A percentile compares a stretch with the other conserved stretches of the same genome.
Conservation (phyloP, 2,113 vertebrate species). For the Campylomormyrus numenius region DNA sequence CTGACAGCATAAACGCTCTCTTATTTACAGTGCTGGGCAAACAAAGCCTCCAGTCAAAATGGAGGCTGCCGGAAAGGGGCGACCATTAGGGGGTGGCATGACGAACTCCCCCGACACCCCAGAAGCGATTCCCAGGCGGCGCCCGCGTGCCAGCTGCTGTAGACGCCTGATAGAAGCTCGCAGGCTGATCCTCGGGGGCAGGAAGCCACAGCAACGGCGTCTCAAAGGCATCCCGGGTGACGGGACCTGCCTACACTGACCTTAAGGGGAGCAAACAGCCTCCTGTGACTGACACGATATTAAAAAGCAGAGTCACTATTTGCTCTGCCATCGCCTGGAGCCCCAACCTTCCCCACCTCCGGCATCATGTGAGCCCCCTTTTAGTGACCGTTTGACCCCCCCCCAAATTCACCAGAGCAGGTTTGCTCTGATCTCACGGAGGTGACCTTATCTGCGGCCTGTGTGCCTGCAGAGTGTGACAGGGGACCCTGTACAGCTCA, state of each 20-base stretch:
- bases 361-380: conserved; percentile 27
- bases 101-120: conserved; percentile 35
- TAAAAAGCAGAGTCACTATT: conserved; percentile 29
- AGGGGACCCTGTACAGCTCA: background rate
- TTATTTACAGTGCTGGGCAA: conserved; percentile 62
- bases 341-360: background rate
- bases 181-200: conserved; percentile 42
- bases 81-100: background rate
- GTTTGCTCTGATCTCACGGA: background rate
- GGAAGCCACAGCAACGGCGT: conserved; percentile 39
- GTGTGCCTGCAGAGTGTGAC: background rate
- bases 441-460: conserved; percentile 6
- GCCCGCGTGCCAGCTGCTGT: conserved; percentile 49
- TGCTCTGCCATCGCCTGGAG: background rate
- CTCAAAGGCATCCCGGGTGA: conserved; percentile 51
- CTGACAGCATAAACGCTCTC: conserved; percentile 49
- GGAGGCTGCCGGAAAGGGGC: conserved; percentile 39
- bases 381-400: conserved; percentile 22
- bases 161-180: conserved; percentile 53
- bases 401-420: conserved; percentile 33
- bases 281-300: conserved; percentile 18
- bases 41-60: conserved; percentile 32
- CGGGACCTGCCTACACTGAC: background rate
- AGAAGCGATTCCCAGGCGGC: conserved; percentile 42
- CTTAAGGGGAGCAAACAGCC: background rate